Conservation (phyloP, 2,113 vertebrate genomes). For the Paracanthobrama guichenoti region DNA sequence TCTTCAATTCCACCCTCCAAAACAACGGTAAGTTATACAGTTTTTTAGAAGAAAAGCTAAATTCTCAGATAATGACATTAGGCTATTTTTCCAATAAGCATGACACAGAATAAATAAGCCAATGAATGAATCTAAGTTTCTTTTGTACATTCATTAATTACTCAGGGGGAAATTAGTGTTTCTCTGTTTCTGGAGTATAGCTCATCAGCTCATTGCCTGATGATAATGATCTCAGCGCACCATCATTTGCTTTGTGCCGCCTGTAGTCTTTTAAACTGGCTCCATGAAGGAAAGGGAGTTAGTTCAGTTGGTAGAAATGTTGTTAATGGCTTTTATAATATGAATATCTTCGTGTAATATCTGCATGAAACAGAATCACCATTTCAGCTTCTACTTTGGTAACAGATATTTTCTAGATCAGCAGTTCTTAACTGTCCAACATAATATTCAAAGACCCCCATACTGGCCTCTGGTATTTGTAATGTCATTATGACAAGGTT, state of each 20-base stretch:
- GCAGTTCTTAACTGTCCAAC: background rate
- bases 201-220: conserved; percentile 41
- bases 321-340: conserved; percentile 24
- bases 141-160: conserved; percentile 26
- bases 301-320: conserved; percentile 1
- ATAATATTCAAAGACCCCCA: background rate
- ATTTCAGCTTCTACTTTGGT: background rate
- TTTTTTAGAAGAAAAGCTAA: background rate
- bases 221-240: conserved; percentile 30
- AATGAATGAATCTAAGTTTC: conserved; percentile 19
- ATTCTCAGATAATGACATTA: background rate
- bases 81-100: background rate
- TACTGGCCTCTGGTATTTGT: background rate
- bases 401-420: background rate
- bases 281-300: background rate
- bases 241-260: conserved; percentile 8
- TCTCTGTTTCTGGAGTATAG: conserved; percentile 16
- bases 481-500: background rate
- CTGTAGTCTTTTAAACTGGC: conserved; percentile 1
- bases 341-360: background rate
- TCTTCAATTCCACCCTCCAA: background rate
- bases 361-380: background rate
- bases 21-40: background rate
- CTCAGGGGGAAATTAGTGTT: conserved; percentile 14
- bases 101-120: background rate